Evolutionary conservation across 1,140 invertebrate species (phyloP), one percentile per base, ranked within the genome.

Genomic region (Bombus balteatus): DNA sequence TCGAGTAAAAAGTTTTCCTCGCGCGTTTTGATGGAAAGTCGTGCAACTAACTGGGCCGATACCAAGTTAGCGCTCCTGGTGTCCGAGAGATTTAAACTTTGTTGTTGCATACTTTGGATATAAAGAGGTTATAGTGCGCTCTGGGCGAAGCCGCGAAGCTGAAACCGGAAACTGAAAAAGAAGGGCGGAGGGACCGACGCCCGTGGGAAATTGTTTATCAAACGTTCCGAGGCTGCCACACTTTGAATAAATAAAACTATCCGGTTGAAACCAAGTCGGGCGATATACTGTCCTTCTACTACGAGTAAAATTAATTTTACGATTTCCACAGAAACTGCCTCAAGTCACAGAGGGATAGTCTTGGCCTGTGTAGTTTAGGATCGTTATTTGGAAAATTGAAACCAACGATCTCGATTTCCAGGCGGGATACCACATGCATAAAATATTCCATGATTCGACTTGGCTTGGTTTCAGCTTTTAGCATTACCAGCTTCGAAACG

Each of bases 81-180:
- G 89, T 92, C 92, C 85, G 68, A 86, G 85, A 88, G 91, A 93
- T 93, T 92, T 89, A 89, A 93, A 93, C 76, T 90, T 92, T 80
- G 85, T 83, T 83, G 73, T 85, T 15, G 84, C 84, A 87, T 87
- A 89, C 88, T 87, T 88, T 41, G 74, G 86, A 89, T 81, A 87
- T 91, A 87, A 89, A 82, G 81, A 80, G 86, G 91, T 92, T 92
- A 89, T 70, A 47, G 76, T 72, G 43, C 15, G 73, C 6, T 22
- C 1, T 70, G 25, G 43, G 8, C 3, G 43, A 28, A 28, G 34
- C 18, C 59, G 0, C 47, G 18, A 53, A 53, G 47, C 47, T 53
- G 6, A 53, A 53, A 53, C 47, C 32, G 65, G 15, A 37, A 68
- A 68, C 32, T 22, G 18, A 28, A 37, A 32, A 9, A 43, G 18